Conservation (phyloP, 2,888 invertebrate genomes). For the Ernsta delagoae region DNA sequence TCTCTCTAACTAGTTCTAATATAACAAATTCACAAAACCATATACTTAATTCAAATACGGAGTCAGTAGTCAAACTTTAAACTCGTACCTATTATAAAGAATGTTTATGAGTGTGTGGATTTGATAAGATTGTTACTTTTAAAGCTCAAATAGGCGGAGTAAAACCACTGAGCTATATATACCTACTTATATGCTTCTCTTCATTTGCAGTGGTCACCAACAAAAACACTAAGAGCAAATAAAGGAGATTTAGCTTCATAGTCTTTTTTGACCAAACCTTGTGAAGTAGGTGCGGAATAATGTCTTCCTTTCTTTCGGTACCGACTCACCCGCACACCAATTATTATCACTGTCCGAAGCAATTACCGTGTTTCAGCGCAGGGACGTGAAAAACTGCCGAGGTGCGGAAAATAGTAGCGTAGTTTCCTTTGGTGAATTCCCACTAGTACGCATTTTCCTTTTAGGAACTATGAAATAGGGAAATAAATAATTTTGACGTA, state of each 20-base stretch:
- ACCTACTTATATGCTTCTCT: no score
- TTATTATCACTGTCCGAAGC: constrained; percentile 49
- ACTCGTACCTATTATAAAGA: no score
- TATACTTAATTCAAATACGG: no score
- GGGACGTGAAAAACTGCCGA: constrained; percentile 38
- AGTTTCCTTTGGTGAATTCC: constrained; percentile 2
- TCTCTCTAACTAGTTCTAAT: no score
- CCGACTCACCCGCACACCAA: constrained; percentile 40
- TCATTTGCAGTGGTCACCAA: no score
- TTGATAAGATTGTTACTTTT: no score
- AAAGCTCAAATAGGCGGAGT: no score
- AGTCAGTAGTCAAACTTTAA: no score
- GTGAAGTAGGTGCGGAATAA: background rate
- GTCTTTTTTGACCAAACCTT: background rate
- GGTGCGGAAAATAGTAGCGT: constrained; percentile 6
- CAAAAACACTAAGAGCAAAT: background rate
- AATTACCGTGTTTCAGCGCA: constrained; percentile 39
- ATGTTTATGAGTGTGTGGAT: no score
- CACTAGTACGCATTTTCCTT: background rate
- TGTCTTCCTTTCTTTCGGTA: background rate
- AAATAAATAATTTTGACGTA: no score
- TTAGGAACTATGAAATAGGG: background rate
- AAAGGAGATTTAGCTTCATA: background rate
- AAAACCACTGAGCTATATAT: no score
- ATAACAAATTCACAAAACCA: no score